Base-by-base conservation (phyloP, 2,113 vertebrate species). In the Osmerus mordax region DNA sequence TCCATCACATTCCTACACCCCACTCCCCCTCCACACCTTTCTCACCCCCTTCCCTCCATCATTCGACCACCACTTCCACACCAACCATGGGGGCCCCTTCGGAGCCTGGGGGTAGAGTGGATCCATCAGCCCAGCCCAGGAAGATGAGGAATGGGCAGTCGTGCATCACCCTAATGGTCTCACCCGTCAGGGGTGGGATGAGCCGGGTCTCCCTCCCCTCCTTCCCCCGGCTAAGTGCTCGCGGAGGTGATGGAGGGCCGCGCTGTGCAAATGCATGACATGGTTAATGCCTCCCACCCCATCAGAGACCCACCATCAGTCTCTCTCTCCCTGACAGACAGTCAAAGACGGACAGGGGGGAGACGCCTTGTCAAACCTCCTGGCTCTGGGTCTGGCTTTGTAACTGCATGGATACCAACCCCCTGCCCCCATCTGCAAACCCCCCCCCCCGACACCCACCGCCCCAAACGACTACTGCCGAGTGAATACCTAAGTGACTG, bases 141-240 rank as follows among this genome's bases (percentile, higher is more conserved):
- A 69, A 77, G 78, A 84, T 89, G 87, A 86, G 78, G 76, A 82
- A 91, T 87, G 82, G 76, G 69, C 68, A 12, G 32, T 76, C 19
- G 77, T 89, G 87, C 80, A 87, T 90, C 84, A 88, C 74, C n/a
- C 58, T 89, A 89, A 91, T 87, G 77, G 86, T 78, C 78, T 61
- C n/a, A 67, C 80, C 64, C 79, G 72, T 90, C 80, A 83, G 73
- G 74, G 69, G 28, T 69, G 67, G 79, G 78, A 74, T 76, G 88
- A 75, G 75, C 74, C 29, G 36, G 78, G 75, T 76, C 77, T 70
- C 65, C 72, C 74, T 73, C 76, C 19, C 53, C 70, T n/a, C 18
- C 18, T 9, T 7, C n/a, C 63, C 69, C 19, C 0, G 81, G 79
- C 79, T 84, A 84, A 90, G 86, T 83, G 81, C 80, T 81, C 65